Evolutionary conservation across 2,797 vertebrate genomes (phyloP), one percentile per base, ranked within the genome.

Genomic region (Clarias platycephalus): DNA sequence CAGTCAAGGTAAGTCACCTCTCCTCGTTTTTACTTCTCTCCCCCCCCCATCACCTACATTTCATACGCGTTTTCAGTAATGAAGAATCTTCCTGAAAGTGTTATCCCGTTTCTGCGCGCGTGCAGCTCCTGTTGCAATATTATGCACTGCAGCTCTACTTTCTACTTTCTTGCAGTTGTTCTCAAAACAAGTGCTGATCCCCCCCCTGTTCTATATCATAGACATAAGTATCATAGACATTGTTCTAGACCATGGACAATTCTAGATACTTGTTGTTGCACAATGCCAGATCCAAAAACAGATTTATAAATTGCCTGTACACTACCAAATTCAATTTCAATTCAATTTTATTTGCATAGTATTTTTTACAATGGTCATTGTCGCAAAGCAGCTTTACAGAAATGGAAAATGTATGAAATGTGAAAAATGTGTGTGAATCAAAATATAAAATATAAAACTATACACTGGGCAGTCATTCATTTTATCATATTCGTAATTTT

Each of bases 1-100:
- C 26, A 91, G 86, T 31, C 94, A 94, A 93, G 94, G 95, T 96
- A 93, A 91, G 94, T 88, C 79, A 86, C 82, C 87, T 86, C 74
- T 75, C 28, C 24, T 34, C 31, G 4, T 53, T 3, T 12, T 3
- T 49, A 6, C 12, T 44, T 44, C 7, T 44, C 3, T 0, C 3
- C 5, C 6, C 7, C 37, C 37, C 0, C 6, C 49, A 53, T 53
- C 64, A 81, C 9, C 44, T 67, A 53, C 8, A 31, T 55, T n/a
- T 57, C 24, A 57, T 15, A 5, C 8, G 7, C 22, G 31, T 8
- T 66, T 3, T 7, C 15, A 34, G 18, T 34, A 24, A 40, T 3
- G 24, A 16, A 18, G 24, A 63, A 9, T 26, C 7, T 28, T 64
- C 0, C 34, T 26, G 15, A 15, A 40, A 16, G 20, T 5, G 20